Evolutionary conservation across 1,140 invertebrate species (phyloP).

Genomic region (Oryctes rhinoceros): DNA sequence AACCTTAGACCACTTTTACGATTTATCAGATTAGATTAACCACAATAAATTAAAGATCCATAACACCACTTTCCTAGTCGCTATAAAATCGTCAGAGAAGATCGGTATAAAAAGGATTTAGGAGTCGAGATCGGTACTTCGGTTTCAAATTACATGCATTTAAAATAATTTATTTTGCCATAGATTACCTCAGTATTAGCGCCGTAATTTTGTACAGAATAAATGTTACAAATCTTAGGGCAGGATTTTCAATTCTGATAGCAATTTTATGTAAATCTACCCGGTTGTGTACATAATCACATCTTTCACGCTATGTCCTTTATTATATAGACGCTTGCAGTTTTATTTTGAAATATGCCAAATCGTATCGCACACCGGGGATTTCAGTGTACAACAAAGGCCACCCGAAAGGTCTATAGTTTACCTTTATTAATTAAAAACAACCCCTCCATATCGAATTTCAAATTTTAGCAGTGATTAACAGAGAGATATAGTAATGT

Average conservation of each 20-base stretch:
- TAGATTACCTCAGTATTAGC: background rate
- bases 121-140: background rate
- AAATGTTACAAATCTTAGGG: background rate
- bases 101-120: too few species aligned
- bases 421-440: background rate
- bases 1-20: too few species aligned
- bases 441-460: background rate
- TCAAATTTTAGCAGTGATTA: background rate
- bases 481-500: too few species aligned
- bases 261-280: constrained; percentile 4
- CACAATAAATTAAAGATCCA: too few species aligned
- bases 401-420: background rate
- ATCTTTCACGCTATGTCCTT: background rate
- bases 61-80: too few species aligned
- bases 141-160: background rate
- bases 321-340: background rate
- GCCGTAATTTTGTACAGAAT: background rate
- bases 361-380: background rate
- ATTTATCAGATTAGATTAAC: too few species aligned
- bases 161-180: background rate
- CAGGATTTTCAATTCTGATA: background rate
- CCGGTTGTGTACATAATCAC: background rate
- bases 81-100: too few species aligned
- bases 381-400: background rate
- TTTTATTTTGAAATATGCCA: background rate